Base-by-base conservation (phyloP, 2,888 invertebrate species). In the Zaprionus bogoriensis region DNA sequence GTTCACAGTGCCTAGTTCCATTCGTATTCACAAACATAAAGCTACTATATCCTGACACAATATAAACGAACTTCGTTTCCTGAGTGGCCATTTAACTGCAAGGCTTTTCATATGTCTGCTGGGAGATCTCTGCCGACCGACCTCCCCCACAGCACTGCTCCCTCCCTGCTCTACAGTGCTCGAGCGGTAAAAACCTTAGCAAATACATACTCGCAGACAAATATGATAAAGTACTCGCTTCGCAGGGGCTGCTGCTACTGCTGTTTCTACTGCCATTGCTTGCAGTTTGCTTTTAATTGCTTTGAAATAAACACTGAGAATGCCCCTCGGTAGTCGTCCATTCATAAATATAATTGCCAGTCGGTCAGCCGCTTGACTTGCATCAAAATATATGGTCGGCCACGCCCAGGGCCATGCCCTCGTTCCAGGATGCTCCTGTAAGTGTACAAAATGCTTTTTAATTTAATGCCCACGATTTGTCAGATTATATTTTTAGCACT, bases 61-160 rank as follows among this genome's bases (percentile, higher is more conserved):
- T 79, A 82, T 85, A 82, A 82, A 79, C 86, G 86, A 85, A 82
- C 55, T 82, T 82, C 86, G 86, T 83, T 82, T 85, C 83, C 86
- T 83, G 83, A 81, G 81, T 83, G 86, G 73, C 86, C 83, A 82
- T 85, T 82, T 82, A 73, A 80, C 77, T 85, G 84, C 66, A 73
- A 77, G 80, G 83, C 86, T 77, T 82, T 82, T 73, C 64, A 68
- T 74, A 75, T 63, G 67, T 64, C 58, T 51, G 39, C 42, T 22
- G 42, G 41, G 55, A 47, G 32, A n/a, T 3, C 32, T 17, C 32
- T 32, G 50, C 25, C 32, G 3, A 12, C 14, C 28, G 2, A n/a
- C n/a, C 12, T 1, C 39, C 41, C 32, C 0, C 7, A 9, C 27
- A 5, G 3, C 20, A 20, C 10, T 36, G 12, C 25, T 14, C 12